phyloP scores from a whole-genome alignment of 2,888 invertebrate species.

The Pristionchus arcanus region DNA sequence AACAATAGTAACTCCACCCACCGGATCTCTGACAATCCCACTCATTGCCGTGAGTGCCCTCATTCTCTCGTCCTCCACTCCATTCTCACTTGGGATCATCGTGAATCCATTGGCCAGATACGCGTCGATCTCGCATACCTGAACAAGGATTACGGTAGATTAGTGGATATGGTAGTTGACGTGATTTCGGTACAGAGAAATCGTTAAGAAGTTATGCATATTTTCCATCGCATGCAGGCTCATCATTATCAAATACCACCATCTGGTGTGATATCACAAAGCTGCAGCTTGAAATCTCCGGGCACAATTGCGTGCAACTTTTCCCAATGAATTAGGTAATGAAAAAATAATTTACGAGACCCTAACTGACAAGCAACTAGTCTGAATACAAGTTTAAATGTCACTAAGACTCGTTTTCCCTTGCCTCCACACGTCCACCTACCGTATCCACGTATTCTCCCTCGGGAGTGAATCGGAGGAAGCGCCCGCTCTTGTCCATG shows the following conservation, averaged over 20 bases:
- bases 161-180: not conserved
- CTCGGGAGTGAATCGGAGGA: conserved; percentile 66
- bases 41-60: conserved; percentile 60
- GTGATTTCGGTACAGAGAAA: not conserved
- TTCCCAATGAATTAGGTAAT: too few relatives aligned
- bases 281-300: too few relatives aligned
- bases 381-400: too few relatives aligned
- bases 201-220: not conserved
- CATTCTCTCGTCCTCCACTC: not conserved
- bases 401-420: too few relatives aligned
- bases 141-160: conserved; percentile 48
- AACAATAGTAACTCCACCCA: conserved; percentile 42
- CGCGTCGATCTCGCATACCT: conserved; percentile 72
- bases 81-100: not conserved
- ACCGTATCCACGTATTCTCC: conserved; percentile 60
- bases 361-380: too few relatives aligned
- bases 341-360: too few relatives aligned
- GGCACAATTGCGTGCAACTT: too few relatives aligned
- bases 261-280: too few relatives aligned
- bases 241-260: too few relatives aligned
- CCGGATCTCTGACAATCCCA: conserved; percentile 72
- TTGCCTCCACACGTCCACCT: not conserved
- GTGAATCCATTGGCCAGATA: conserved; percentile 75
- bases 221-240: too few relatives aligned
- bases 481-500: conserved; percentile 75